A percentile compares a stretch with the other conserved stretches of the same genome.
These are phyloP conservation scores for Bostrychus sinensis DNA, from an alignment of 2,113 vertebrate genomes.

Conservation along the genomic window DNA sequence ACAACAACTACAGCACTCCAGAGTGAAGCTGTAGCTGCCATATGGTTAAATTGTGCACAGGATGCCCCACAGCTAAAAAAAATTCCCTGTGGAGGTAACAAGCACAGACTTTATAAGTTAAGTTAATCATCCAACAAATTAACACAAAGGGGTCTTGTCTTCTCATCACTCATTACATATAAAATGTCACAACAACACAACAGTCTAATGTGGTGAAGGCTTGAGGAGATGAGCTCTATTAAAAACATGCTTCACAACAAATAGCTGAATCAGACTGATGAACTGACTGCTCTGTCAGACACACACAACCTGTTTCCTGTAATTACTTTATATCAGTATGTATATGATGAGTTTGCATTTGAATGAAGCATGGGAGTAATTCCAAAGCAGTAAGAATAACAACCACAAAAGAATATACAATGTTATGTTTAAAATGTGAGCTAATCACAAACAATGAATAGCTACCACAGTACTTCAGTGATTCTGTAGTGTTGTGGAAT, in stretches of 20 bases:
- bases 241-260: background rate
- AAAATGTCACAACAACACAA: conserved; percentile 13
- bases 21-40: conserved; percentile 27
- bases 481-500: conserved; percentile 13
- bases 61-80: conserved; percentile 29
- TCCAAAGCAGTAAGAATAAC: too few species aligned
- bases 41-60: background rate
- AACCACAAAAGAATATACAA: too few species aligned
- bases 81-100: conserved; percentile 11
- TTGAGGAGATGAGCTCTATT: too few species aligned
- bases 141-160: conserved; percentile 4
- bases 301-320: too few species aligned
- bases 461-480: conserved; percentile 29
- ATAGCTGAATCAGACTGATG: background rate
- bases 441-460: too few species aligned
- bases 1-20: conserved; percentile 33
- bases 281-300: too few species aligned
- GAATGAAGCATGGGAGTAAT: too few species aligned
- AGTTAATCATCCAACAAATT: conserved; percentile 34
- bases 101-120: conserved; percentile 12
- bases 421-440: too few species aligned
- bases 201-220: conserved; percentile 21
- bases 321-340: too few species aligned
- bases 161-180: conserved; percentile 10
- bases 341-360: too few species aligned